Evolutionary conservation across 2,113 vertebrate genomes (phyloP).

Genomic region (Strix aluco): DNA sequence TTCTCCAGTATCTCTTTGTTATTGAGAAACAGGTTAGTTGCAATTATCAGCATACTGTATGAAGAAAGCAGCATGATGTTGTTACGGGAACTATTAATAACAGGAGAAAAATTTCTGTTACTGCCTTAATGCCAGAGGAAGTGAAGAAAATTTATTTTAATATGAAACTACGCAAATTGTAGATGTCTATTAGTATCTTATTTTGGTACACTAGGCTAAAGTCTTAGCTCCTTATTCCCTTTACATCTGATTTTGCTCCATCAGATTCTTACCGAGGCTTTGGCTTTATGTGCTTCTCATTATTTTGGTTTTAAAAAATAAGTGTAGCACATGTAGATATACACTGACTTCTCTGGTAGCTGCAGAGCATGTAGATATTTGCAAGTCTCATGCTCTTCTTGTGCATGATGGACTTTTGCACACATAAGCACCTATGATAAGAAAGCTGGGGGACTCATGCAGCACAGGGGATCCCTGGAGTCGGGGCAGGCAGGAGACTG

Average conservation of each 20-base stretch:
- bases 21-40: not conserved
- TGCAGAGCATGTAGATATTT: not conserved
- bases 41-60: not conserved
- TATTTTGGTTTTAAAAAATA: not conserved
- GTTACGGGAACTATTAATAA: not conserved
- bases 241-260: not conserved
- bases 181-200: not conserved
- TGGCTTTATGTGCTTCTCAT: not conserved
- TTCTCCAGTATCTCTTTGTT: not conserved
- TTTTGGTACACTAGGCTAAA: not conserved
- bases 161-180: not conserved
- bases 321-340: not conserved
- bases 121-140: not conserved
- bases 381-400: not conserved
- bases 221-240: not conserved
- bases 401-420: not conserved
- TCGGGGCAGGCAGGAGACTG: not conserved
- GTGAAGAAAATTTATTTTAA: not conserved
- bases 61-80: not conserved
- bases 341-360: not conserved
- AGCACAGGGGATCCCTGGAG: not conserved
- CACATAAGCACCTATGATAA: fast-evolving
- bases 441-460: not conserved
- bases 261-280: not conserved
- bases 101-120: not conserved